Conservation (phyloP, 2,797 vertebrate genomes). For the Ctenosaura bakeri region DNA sequence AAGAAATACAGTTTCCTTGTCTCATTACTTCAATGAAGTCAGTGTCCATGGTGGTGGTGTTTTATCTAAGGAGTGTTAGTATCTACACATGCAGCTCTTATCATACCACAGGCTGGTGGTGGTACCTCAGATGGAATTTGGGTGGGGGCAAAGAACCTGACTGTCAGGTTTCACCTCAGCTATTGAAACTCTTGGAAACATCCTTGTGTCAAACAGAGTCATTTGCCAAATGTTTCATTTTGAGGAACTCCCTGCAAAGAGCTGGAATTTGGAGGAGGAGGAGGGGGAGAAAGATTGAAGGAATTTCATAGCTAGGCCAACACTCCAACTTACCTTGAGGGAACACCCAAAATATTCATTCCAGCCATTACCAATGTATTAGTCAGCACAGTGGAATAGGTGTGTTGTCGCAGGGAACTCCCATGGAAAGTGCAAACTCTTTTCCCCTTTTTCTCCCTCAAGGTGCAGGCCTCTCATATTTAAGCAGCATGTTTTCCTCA, state of each 20-base stretch:
- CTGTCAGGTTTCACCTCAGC: conserved; percentile 24
- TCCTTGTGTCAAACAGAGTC: conserved; percentile 5
- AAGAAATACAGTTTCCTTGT: conserved; percentile 88
- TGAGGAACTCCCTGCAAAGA: conserved; percentile 16
- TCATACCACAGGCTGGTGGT: conserved; percentile 21
- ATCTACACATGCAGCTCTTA: conserved; percentile 43
- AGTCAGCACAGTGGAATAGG: conserved; percentile 77
- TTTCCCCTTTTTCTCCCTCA: conserved; percentile 36
- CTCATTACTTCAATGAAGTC: conserved; percentile 83
- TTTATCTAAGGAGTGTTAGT: conserved; percentile 42
- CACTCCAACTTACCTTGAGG: conserved; percentile 55
- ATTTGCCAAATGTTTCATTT: conserved; percentile 47
- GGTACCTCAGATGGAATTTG: conserved; percentile 47
- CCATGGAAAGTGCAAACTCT: conserved; percentile 70
- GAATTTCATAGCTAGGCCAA: conserved; percentile 23
- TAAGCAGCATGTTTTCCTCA: conserved; percentile 59
- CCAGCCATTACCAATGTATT: conserved; percentile 56
- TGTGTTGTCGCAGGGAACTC: conserved; percentile 71
- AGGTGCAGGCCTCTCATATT: conserved; percentile 52
- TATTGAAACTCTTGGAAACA: conserved; percentile 27
- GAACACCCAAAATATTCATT: conserved; percentile 71
- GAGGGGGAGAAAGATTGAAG: neutral
- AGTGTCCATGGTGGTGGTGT: conserved; percentile 77
- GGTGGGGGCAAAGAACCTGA: conserved; percentile 22
- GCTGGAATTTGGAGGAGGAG: conserved; percentile 21